These are phyloP conservation scores for Pelecanus crispus DNA, from an alignment of 2,113 vertebrate genomes.

Conservation along the genomic window DNA sequence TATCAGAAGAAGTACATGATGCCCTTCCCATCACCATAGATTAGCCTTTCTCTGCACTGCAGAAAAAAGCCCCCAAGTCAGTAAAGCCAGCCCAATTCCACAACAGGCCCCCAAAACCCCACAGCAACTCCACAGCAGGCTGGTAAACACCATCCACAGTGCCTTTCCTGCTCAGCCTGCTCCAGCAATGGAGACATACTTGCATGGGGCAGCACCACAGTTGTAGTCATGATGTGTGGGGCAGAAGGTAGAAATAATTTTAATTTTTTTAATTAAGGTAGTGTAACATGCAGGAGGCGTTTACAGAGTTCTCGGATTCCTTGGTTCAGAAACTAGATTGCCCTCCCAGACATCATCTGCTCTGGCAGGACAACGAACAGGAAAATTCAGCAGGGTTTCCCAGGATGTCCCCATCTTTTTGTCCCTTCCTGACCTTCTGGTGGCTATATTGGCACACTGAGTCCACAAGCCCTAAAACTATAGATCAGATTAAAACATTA, in stretches of 20 bases:
- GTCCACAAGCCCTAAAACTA: background rate
- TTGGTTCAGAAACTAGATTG: background rate
- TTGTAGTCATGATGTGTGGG: rapidly evolving
- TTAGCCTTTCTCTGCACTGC: background rate
- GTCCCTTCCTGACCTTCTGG: background rate
- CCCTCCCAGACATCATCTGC: background rate
- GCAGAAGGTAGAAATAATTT: background rate
- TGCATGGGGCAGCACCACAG: background rate
- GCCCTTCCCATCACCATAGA: background rate
- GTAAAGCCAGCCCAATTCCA: background rate
- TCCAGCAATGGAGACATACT: background rate
- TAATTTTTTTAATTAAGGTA: background rate
- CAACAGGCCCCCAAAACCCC: background rate
- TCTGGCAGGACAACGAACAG: background rate
- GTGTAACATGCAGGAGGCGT: background rate
- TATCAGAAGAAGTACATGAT: background rate
- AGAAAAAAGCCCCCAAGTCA: background rate
- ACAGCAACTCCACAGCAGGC: background rate
- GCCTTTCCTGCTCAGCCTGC: background rate
- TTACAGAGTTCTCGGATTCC: background rate
- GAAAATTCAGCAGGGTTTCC: background rate
- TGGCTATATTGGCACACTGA: background rate
- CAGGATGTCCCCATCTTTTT: background rate
- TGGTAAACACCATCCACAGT: background rate
- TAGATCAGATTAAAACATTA: background rate